Evolutionary conservation across 2,888 invertebrate species (phyloP).

Genomic region (Drosophila austrosaltans): DNA sequence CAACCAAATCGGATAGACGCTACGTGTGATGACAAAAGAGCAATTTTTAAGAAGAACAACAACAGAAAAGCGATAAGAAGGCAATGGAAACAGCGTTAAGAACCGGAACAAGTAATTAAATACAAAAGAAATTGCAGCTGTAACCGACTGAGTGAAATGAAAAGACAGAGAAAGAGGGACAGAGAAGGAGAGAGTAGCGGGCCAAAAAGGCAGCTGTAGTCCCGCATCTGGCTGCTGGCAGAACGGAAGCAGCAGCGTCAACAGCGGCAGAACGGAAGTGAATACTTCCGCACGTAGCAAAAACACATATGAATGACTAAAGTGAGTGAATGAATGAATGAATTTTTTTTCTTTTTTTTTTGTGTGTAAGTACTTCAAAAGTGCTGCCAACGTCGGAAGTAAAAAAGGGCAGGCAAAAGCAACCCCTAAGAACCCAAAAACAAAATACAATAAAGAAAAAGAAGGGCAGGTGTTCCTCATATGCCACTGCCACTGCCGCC

Average conservation of each 20-base stretch:
- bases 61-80: conserved; percentile 30
- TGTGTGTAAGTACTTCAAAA: conserved; percentile 33
- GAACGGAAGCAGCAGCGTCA: conserved; percentile 55
- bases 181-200: conserved; percentile 55
- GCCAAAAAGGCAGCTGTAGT: conserved; percentile 39
- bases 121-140: conserved; percentile 51
- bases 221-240: conserved; percentile 47
- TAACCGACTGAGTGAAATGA: conserved; percentile 26
- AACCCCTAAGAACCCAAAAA: conserved; percentile 28
- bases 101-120: conserved; percentile 82
- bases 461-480: conserved; percentile 14
- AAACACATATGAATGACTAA: conserved; percentile 33
- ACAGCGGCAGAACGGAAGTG: conserved; percentile 68
- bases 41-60: conserved; percentile 55
- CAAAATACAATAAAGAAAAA: not conserved
- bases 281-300: conserved; percentile 74
- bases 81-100: conserved; percentile 69
- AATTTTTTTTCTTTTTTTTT: no score
- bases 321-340: conserved; percentile 21
- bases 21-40: conserved; percentile 70
- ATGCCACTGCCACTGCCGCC: not conserved
- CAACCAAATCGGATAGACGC: conserved; percentile 41
- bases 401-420: conserved; percentile 9
- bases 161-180: conserved; percentile 16
- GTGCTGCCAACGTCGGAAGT: conserved; percentile 39